Base-by-base conservation (phyloP, 2,113 vertebrate species). In the Scomber japonicus region DNA sequence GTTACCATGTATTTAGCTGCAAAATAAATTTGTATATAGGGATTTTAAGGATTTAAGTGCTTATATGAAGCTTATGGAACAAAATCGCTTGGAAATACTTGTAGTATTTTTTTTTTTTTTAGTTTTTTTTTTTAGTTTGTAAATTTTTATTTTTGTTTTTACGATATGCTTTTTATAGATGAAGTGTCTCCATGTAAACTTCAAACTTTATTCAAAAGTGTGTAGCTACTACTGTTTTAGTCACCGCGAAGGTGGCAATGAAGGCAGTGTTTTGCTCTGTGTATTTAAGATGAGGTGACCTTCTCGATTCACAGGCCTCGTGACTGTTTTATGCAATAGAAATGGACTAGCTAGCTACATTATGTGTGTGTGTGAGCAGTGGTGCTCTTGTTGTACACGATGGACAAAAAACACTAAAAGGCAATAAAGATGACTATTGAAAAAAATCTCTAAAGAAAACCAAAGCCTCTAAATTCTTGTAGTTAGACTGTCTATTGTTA, bases 381-480 rank as follows among this genome's bases (percentile, higher is more conserved):
- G 88, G 81, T 57, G 91, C 86, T 91, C 90, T 75, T 92, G 89
- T 91, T 94, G 91, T 92, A 90, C 84, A 89, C 80, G 51, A 89
- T 91, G 89, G 84, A 92, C 82, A 85, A 89, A 86, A 88, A 89
- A 92, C 89, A 92, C 90, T 92, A 92, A 93, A 93, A 91, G 91
- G 92, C 91, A 94, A 93, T 93, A 94, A 93, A 93, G 92, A 97
- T 96, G 89, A 91, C 72, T 92, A 91, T 93, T 93, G 89, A 91
- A 91, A 91, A 81, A 90, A 84, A 76, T 78, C 82, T 87, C 66
- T 54, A 86, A 92, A 86, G 77, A 64, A 83, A 90, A 83, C 87
- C 86, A 88, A 92, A 95, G 95, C 95, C 96, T 96, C 91, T 94
- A 97, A 96, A 97, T 97, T 97, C 94, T 92, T 97, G 94, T 96